Conservation (phyloP, 2,797 vertebrate species). For the Cossypha dichroa region DNA sequence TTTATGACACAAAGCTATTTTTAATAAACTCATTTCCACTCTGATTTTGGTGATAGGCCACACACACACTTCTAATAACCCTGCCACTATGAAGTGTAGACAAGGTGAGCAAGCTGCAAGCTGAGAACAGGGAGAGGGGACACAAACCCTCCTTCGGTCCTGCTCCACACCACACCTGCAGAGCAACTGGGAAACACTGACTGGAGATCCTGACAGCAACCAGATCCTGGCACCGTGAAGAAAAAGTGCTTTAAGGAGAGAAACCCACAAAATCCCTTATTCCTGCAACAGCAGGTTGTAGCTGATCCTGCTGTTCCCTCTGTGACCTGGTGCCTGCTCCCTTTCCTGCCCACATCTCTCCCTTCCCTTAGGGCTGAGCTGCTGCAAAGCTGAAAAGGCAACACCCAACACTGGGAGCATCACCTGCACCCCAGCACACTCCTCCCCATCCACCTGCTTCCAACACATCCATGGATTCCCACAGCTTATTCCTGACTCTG, state of each 20-base stretch:
- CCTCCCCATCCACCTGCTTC: neutral
- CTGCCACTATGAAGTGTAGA: neutral
- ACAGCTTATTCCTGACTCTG: neutral
- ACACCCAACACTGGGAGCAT: rapidly evolving
- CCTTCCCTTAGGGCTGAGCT: neutral
- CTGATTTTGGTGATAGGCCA: neutral
- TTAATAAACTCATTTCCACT: neutral
- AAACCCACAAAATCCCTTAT: neutral
- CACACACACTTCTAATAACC: neutral
- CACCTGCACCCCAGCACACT: rapidly evolving
- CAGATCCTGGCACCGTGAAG: rapidly evolving
- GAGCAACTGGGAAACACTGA: neutral
- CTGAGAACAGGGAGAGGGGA: neutral
- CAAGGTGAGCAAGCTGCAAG: neutral
- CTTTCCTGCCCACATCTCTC: rapidly evolving
- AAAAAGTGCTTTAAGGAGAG: neutral
- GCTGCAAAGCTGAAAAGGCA: neutral
- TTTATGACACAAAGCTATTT: neutral
- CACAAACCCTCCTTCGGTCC: neutral
- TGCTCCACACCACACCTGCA: neutral
- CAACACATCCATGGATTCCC: neutral
- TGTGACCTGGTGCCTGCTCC: neutral
- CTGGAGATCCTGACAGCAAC: neutral
- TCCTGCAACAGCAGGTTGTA: neutral
- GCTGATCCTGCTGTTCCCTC: neutral